A percentile compares a stretch with the other conserved stretches of the same genome.
These are phyloP conservation scores for Ridgeia piscesae DNA, from an alignment of 1,140 invertebrate genomes.

Conservation along the genomic window DNA sequence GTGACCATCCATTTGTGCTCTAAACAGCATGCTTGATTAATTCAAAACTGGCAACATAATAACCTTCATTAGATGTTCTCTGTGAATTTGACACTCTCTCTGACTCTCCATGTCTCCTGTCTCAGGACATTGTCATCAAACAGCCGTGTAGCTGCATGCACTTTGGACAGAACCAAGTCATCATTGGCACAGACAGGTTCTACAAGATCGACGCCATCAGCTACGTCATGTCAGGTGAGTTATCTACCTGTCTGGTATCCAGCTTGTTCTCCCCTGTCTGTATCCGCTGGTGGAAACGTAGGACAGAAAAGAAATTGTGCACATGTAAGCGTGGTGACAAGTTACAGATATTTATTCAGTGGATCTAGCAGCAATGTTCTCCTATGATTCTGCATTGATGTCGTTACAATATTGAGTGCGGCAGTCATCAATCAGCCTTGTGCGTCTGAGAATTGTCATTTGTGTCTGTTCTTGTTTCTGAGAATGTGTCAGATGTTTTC, in stretches of 20 bases:
- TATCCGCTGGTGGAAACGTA: background rate
- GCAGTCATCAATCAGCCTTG: too few species aligned
- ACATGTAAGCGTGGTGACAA: background rate
- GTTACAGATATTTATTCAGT: too few species aligned
- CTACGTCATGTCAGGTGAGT: conserved; percentile 67
- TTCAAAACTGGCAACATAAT: too few species aligned
- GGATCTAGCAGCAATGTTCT: background rate
- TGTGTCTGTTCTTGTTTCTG: too few species aligned
- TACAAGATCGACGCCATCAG: conserved; percentile 75
- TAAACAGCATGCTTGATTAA: too few species aligned
- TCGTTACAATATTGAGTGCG: too few species aligned
- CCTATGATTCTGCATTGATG: background rate
- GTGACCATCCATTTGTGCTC: too few species aligned
- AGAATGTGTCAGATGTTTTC: too few species aligned
- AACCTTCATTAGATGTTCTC: too few species aligned
- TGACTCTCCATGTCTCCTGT: conserved; percentile 35
- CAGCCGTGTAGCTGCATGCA: conserved; percentile 75
- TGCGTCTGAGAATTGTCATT: too few species aligned
- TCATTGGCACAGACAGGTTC: conserved; percentile 78
- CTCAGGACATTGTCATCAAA: conserved; percentile 69
- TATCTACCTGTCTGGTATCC: background rate
- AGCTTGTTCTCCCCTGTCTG: conserved; percentile 32
- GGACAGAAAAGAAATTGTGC: background rate
- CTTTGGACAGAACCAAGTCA: conserved; percentile 70
- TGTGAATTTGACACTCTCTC: background rate